Evolutionary conservation across 2,797 vertebrate species (phyloP).

Genomic region (Syndactyla subalaris): DNA sequence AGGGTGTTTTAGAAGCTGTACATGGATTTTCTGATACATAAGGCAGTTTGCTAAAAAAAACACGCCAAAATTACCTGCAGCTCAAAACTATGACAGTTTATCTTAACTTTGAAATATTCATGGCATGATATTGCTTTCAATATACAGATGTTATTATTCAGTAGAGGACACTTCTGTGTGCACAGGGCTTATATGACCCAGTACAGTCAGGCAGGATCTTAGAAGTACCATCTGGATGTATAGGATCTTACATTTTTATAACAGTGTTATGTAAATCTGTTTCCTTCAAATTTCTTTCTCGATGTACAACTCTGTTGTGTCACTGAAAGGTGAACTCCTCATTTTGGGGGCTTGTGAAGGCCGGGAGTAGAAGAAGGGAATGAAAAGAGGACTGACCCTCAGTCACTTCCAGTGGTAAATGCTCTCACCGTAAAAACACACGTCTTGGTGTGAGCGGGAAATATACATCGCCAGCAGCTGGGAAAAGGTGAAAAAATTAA

Average conservation of each 20-base stretch:
- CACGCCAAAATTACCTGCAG: not conserved
- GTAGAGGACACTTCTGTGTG: not conserved
- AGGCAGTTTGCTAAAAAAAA: not conserved
- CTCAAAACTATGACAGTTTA: not conserved
- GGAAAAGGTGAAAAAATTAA: not conserved
- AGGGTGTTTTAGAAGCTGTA: not conserved
- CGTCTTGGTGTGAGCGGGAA: not conserved
- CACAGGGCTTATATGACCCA: not conserved
- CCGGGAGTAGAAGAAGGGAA: not conserved
- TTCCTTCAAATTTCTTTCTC: not conserved
- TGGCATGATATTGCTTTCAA: not conserved
- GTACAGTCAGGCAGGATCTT: not conserved
- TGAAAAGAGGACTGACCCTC: not conserved
- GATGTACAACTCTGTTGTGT: too few species aligned
- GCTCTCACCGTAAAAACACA: fast-evolving
- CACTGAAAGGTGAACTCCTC: not conserved
- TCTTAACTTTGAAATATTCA: not conserved
- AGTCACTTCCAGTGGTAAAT: not conserved
- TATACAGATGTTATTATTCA: not conserved
- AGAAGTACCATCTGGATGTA: not conserved
- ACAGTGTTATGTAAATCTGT: fast-evolving
- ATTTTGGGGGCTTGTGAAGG: not conserved
- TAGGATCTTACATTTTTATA: not conserved
- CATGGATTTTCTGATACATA: not conserved
- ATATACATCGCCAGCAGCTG: fast-evolving